Percentiles rank a stretch among this genome's conserved stretches.
These are phyloP conservation scores for Chrysolina americana DNA, from an alignment of 2,888 invertebrate species.

Conservation along the genomic window DNA sequence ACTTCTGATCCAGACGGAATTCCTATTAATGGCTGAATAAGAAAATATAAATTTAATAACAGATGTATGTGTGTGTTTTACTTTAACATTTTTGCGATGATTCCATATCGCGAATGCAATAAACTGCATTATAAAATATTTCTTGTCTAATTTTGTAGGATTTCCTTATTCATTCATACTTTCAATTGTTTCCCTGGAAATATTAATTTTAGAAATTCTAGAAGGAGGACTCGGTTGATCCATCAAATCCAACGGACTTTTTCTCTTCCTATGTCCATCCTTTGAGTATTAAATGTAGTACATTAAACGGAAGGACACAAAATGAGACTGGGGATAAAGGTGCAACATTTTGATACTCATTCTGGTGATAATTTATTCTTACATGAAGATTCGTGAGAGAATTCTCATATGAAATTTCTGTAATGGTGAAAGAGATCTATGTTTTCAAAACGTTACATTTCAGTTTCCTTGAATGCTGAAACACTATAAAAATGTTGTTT, in stretches of 20 bases:
- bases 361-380: no score
- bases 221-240: not conserved
- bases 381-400: no score
- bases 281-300: not conserved
- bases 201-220: not conserved
- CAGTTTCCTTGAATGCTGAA: no score
- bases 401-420: no score
- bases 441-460: no score
- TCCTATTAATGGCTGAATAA: constrained; percentile 15
- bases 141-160: not conserved
- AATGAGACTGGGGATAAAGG: no score
- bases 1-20: constrained; percentile 30
- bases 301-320: no score
- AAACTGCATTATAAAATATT: constrained; percentile 7
- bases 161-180: not conserved
- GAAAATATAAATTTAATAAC: constrained; percentile 27
- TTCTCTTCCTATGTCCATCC: not conserved
- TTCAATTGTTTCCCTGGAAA: not conserved
- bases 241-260: not conserved
- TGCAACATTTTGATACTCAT: no score
- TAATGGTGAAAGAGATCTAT: no score
- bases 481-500: no score
- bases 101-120: constrained; percentile 16
- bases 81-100: constrained; percentile 6
- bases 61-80: constrained; percentile 3